Evolutionary conservation across 2,113 vertebrate species (phyloP), one percentile per base, ranked within the genome.

Genomic region (Solenodon paradoxus): DNA sequence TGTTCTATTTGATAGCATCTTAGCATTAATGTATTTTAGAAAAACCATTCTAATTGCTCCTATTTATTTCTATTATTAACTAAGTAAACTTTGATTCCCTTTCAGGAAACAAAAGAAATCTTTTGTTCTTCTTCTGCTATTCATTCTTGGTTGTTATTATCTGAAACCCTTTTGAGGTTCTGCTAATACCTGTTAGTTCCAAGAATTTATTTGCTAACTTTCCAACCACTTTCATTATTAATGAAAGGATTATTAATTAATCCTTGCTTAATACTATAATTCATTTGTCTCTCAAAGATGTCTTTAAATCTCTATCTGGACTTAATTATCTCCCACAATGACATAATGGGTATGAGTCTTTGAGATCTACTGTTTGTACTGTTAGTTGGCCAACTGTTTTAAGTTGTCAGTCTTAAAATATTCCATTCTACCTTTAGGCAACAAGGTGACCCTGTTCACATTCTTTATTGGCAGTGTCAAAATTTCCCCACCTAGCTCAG

Each of bases 281-380:
- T 53, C 45, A 92, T 88, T 92, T 96, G 26, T 92, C 92, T 92
- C 81, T 77, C 85, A 77, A 72, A 59, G 30, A 90, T 66, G 32
- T 57, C 90, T 49, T 91, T 90, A 49, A 74, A 40, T 90, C 45
- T 82, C 78, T 61, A 22, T 47, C 28, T 95, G 84, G 47, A 2
- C 51, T 80, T 68, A 86, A 71, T 68, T 85, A 74, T 77, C 38
- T 63, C 61, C 78, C 32, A 28, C 19, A 49, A 2, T 32, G 32
- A 28, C 28, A 35, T 40, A 57, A 47, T 28, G 24, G 30, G 9
- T 71, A 22, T 35, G 82, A n/a, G 22, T 63, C 40, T 91, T 75
- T 75, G 71, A 53, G 49, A 13, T 26, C 47, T 45, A 63, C 28
- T 30, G 7, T 64, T 74, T 81, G 22, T 53, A 64, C 66, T 75